Evolutionary conservation across 2,888 invertebrate genomes (phyloP), one percentile per base, ranked within the genome.

Genomic region (Polymixis lichenea): DNA sequence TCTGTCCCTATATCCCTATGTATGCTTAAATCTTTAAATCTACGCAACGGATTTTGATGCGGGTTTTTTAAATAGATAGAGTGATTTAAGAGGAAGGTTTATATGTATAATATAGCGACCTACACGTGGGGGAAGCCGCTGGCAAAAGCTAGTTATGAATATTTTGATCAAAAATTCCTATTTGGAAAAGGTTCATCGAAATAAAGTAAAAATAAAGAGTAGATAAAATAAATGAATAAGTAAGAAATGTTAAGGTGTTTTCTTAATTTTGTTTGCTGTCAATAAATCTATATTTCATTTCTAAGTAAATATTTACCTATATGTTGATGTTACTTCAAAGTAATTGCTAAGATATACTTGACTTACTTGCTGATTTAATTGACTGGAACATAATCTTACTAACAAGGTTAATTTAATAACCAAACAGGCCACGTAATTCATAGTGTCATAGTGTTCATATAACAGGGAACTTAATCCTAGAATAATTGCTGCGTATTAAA

Each of bases 391-490:
- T 32, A 69, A 55, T 80, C 32, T 28, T 25, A 51, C 22, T 46
- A 43, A 43, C 61, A 53, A 56, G 69, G 69, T 38, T 69, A 69
- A 73, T 79, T 74, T n/a, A 70, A 74, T 66, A 66, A 75, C 28
- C 22, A 46, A 66, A 66, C 22, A 46, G 77, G 67, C 67, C 65
- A 74, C 11, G 25, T 51, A 28, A 56, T 15, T 70, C 55, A 55
- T 55, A 22, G 17, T 49, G 15, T 70, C 61, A 55, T 55, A 22
- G 17, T 53, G 60, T 46, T 78, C 46, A 58, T 38, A 73, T 68
- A 62, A 55, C 32, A 25, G 2, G 53, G 25, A 61, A 76, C 25
- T 25, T 46, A 32, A 67, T 60, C 53, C 43, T 60, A 60, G 11
- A n/a, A 64, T 22, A 8, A n/a, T 9, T 51, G 15, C 51, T 22